Percentiles rank a stretch among this genome's conserved stretches.
phyloP scores from a whole-genome alignment of 1,140 invertebrate species.

The Polyergus mexicanus region DNA sequence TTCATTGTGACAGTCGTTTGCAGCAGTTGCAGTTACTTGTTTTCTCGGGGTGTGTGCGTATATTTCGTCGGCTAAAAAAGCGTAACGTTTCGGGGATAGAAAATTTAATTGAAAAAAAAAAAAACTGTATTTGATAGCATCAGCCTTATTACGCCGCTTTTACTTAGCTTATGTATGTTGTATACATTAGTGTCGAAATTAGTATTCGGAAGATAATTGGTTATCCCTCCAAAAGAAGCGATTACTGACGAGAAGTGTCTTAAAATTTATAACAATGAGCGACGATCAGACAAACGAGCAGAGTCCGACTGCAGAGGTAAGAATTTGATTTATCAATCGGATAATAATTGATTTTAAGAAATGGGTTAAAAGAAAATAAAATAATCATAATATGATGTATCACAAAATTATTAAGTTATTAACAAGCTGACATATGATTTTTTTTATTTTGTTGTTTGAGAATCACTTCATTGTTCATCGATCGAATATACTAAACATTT shows the following conservation, averaged over 20 bases:
- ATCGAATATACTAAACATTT: neutral
- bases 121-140: neutral
- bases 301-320: conserved; percentile 79
- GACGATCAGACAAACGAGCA: conserved; percentile 80
- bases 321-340: neutral
- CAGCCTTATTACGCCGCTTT: neutral
- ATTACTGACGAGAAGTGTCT: conserved; percentile 59
- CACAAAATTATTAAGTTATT: neutral
- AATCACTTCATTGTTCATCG: neutral
- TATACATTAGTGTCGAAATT: conserved; percentile 36
- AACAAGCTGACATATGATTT: neutral
- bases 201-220: conserved; percentile 40
- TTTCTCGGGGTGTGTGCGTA: neutral
- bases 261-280: conserved; percentile 78
- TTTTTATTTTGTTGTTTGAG: neutral
- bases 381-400: neutral
- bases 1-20: conserved; percentile 49
- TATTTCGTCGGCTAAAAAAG: neutral
- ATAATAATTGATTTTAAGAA: neutral
- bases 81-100: neutral
- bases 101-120: neutral
- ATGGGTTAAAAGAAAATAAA: neutral
- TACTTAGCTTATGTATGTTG: conserved; percentile 42
- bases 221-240: neutral
- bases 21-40: conserved; percentile 28